Evolutionary conservation across 2,797 vertebrate species (phyloP).

Genomic region (Echiichthys vipera): DNA sequence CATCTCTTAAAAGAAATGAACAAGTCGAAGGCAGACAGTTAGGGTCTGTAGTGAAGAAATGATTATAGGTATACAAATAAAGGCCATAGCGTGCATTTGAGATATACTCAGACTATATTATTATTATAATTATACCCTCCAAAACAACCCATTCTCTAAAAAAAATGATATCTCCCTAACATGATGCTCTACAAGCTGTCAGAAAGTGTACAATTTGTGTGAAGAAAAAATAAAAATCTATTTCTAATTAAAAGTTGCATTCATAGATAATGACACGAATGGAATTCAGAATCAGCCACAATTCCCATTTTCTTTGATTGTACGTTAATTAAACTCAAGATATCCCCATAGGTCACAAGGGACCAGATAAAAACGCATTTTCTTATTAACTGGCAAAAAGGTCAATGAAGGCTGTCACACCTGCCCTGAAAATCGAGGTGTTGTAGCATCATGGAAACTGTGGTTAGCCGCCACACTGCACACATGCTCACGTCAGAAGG

Average conservation of each 20-base stretch:
- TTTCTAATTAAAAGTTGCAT: too few species aligned
- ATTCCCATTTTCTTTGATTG: not conserved
- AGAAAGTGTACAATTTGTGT: not conserved
- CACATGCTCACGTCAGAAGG: constrained; percentile 11
- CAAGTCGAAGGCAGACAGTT: too few species aligned
- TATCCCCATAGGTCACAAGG: too few species aligned
- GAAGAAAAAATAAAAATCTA: too few species aligned
- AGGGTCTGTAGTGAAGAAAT: too few species aligned
- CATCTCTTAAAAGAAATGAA: too few species aligned
- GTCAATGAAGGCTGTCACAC: not conserved
- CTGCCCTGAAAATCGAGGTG: not conserved
- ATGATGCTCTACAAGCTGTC: not conserved
- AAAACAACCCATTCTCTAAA: not conserved
- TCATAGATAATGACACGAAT: not conserved
- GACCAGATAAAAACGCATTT: not conserved
- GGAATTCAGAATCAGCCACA: not conserved
- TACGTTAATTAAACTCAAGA: not conserved
- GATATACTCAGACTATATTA: not conserved
- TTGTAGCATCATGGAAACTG: constrained; percentile 3
- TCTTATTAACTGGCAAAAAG: not conserved
- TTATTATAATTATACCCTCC: not conserved
- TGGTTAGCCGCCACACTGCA: not conserved
- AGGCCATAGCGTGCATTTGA: not conserved
- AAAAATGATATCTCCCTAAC: not conserved
- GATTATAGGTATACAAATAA: too few species aligned